phyloP scores from a whole-genome alignment of 2,113 vertebrate species.

The Tachysurus vachellii region DNA sequence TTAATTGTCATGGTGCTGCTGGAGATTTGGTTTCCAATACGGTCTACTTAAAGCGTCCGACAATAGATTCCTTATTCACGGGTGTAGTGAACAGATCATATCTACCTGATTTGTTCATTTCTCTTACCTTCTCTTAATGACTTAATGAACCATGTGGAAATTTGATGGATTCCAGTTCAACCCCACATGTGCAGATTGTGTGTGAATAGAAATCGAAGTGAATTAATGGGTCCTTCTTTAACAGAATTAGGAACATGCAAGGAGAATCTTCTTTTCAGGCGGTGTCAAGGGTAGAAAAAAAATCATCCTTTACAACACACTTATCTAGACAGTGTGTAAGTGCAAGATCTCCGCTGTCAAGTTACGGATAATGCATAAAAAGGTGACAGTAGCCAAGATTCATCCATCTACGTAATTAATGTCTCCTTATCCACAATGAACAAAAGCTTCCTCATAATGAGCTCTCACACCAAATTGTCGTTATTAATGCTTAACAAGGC shows the following conservation, averaged over 20 bases:
- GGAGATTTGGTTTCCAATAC: constrained; percentile 6
- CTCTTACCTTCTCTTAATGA: constrained; percentile 3
- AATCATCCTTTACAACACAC: not conserved
- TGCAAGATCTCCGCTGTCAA: constrained; percentile 4
- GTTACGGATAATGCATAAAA: not conserved
- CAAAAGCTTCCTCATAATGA: not conserved
- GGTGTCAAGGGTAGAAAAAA: not conserved
- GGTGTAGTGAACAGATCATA: constrained; percentile 7
- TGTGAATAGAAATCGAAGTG: not conserved
- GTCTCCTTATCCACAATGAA: not conserved
- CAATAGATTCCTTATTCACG: not conserved
- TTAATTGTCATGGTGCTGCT: constrained; percentile 23
- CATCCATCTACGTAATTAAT: not conserved
- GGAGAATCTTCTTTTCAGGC: not conserved
- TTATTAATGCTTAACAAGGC: constrained; percentile 18
- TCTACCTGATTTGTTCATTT: constrained; percentile 10
- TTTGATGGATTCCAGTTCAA: constrained; percentile 12
- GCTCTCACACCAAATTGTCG: not conserved
- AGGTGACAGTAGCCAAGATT: not conserved
- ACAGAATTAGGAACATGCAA: not conserved
- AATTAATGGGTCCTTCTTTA: not conserved
- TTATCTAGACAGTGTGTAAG: not conserved
- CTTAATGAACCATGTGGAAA: constrained; percentile 13
- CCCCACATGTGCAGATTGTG: not conserved
- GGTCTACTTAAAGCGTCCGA: not conserved